Percentiles rank a stretch among this genome's conserved stretches.
These are phyloP conservation scores for Decapterus maruadsi DNA, from an alignment of 2,797 vertebrate species.

Conservation along the genomic window DNA sequence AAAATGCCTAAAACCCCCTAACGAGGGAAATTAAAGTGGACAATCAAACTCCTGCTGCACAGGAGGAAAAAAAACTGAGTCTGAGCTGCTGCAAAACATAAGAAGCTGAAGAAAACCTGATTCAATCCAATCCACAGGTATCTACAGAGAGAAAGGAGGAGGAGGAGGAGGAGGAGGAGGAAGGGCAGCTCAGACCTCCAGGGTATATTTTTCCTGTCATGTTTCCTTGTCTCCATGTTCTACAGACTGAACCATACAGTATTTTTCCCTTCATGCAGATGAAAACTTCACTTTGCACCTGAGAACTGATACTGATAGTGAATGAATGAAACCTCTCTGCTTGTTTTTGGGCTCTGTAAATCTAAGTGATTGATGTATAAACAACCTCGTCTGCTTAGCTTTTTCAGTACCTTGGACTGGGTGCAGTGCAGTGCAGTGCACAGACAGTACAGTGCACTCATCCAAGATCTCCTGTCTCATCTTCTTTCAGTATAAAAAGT, in stretches of 20 bases:
- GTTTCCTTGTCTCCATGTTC: slow-evolving; percentile 50
- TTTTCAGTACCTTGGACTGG: slow-evolving; percentile 68
- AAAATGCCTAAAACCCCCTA: slow-evolving; percentile 62
- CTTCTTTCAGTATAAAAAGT: slow-evolving; percentile 74
- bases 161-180: background rate
- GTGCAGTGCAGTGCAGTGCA: slow-evolving; percentile 52
- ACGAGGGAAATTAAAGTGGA: slow-evolving; percentile 70
- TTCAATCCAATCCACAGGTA: slow-evolving; percentile 49
- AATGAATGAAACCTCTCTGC: slow-evolving; percentile 62
- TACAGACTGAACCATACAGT: slow-evolving; percentile 44
- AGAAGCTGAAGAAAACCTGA: slow-evolving; percentile 53
- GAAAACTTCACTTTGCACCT: slow-evolving; percentile 47
- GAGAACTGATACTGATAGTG: slow-evolving; percentile 53
- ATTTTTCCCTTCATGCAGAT: slow-evolving; percentile 50
- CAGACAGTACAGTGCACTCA: slow-evolving; percentile 62
- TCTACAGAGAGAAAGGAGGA: slow-evolving; percentile 15
- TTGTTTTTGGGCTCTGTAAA: slow-evolving; percentile 70
- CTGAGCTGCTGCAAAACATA: slow-evolving; percentile 52
- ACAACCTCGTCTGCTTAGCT: slow-evolving; percentile 73
- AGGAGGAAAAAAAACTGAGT: slow-evolving; percentile 42
- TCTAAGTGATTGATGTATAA: slow-evolving; percentile 80
- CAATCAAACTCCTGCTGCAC: slow-evolving; percentile 67
- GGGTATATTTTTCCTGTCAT: slow-evolving; percentile 46
- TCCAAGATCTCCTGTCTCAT: slow-evolving; percentile 72
- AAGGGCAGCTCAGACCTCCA: slow-evolving; percentile 48